Percentiles rank a stretch among this genome's conserved stretches.
phyloP scores from a whole-genome alignment of 1,140 invertebrate genomes.

The Papilio dardanus region DNA sequence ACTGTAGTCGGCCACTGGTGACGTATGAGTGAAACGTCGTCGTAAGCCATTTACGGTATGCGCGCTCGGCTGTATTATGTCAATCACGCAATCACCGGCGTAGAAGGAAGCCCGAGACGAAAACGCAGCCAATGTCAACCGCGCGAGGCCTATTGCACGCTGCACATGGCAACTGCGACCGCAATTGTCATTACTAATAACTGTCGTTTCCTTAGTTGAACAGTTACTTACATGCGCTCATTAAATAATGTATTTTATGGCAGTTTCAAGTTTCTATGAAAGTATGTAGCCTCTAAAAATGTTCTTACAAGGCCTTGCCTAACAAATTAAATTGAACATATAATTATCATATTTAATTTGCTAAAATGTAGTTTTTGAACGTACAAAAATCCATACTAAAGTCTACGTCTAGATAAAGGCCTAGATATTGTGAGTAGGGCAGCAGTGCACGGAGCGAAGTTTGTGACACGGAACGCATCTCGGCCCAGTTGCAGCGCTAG shows the following conservation, averaged over 20 bases:
- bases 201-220: slow-evolving; percentile 41
- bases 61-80: slow-evolving; percentile 50
- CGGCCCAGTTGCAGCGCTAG: slow-evolving; percentile 65
- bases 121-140: slow-evolving; percentile 68
- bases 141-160: slow-evolving; percentile 51
- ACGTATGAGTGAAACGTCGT: slow-evolving; percentile 48
- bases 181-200: slow-evolving; percentile 40
- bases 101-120: slow-evolving; percentile 61
- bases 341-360: too few relatives aligned
- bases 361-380: background rate
- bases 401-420: background rate
- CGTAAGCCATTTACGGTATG: slow-evolving; percentile 41
- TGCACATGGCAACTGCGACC: slow-evolving; percentile 55
- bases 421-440: background rate
- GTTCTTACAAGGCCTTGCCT: background rate
- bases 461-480: slow-evolving; percentile 68
- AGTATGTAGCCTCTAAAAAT: background rate
- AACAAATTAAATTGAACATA: background rate
- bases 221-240: slow-evolving; percentile 33
- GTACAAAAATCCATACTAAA: background rate
- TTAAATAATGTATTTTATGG: slow-evolving; percentile 27
- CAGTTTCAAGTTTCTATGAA: background rate
- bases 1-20: slow-evolving; percentile 22
- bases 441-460: slow-evolving; percentile 42
- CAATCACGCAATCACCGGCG: slow-evolving; percentile 53